Percentiles rank a stretch among this genome's conserved stretches.
Evolutionary conservation across 1,140 invertebrate genomes (phyloP).

Genomic region (Microplitis demolitor): DNA sequence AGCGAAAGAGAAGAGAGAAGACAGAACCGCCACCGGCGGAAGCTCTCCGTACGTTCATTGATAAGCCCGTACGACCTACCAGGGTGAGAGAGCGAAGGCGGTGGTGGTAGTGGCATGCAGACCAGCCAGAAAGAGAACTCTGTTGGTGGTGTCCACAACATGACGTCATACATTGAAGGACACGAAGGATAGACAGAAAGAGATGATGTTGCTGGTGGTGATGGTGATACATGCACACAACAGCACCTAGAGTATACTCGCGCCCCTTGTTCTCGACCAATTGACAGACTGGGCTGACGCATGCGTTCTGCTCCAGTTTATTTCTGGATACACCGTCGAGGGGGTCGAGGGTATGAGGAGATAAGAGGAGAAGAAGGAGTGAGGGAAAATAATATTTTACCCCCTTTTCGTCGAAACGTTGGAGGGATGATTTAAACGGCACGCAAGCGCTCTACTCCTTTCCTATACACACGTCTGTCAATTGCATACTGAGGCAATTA

Average conservation of each 20-base stretch:
- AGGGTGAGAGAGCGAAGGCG: slow-evolving; percentile 3
- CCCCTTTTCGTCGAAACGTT: too few species aligned
- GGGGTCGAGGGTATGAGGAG: not conserved
- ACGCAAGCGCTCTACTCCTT: not conserved
- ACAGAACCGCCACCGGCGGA: slow-evolving; percentile 7
- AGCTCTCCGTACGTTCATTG: slow-evolving; percentile 34
- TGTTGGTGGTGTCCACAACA: not conserved
- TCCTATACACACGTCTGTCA: not conserved
- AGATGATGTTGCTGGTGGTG: not conserved
- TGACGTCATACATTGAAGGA: slow-evolving; percentile 10
- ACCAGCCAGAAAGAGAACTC: slow-evolving; percentile 4
- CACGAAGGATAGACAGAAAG: not conserved
- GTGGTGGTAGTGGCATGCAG: not conserved
- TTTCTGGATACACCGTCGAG: not conserved
- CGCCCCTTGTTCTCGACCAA: slow-evolving; percentile 13
- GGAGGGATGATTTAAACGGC: slow-evolving; percentile 3
- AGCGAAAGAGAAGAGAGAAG: slow-evolving; percentile 11
- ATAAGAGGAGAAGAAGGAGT: too few species aligned
- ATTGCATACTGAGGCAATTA: not conserved
- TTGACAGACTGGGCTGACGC: not conserved
- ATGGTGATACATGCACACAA: too few species aligned
- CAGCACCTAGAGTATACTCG: not conserved
- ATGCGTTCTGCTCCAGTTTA: not conserved
- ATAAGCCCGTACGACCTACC: slow-evolving; percentile 32
- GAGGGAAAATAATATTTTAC: too few species aligned